Evolutionary conservation across 2,797 vertebrate genomes (phyloP), one percentile per base, ranked within the genome.

Genomic region (Mormyrops attenuatus): DNA sequence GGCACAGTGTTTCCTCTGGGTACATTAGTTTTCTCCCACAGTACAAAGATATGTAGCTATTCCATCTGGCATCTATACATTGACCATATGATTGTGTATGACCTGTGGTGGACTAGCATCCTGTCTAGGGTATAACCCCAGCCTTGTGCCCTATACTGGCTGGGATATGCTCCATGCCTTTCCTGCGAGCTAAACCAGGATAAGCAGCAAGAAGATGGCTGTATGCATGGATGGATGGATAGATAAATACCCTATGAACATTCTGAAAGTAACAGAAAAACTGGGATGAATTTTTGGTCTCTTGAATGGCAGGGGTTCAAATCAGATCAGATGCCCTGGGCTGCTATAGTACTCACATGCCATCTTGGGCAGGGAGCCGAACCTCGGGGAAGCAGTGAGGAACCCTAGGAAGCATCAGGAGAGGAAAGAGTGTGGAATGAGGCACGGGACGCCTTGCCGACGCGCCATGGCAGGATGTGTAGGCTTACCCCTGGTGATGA

Each of bases 401-500:
- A 96, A 88, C 93, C 97, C 96, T 97, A 89, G 94, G 5, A 93
- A 89, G 57, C 34, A 93, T 13, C 89, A 92, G 92, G 63, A 89
- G 7, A 57, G 30, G 44, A 34, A 57, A 88, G 41, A 66, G 20
- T 26, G 13, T 20, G 49, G 47, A 9, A 22, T n/a, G 30, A 52
- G 52, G 8, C 44, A 52, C 20, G 6, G 47, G 44, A 26, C 17
- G 38, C 52, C 34, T 38, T 8, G 26, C 8, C 1, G 9, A 89
- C 3, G 11, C 2, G 4, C 84, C 53, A 5, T 13, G 41, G 60
- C 5, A 1, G 52, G n/a, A 20, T 73, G 3, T 34, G 49, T 55
- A 47, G 90, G 89, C 90, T 95, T 94, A 97, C 97, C 96, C 97
- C 91, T 97, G 89, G 91, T 93, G 90, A 97, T 95, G 90, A 97